Evolutionary conservation across 2,113 vertebrate species (phyloP), one percentile per base, ranked within the genome.

Genomic region (Ptilonorhynchus violaceus): DNA sequence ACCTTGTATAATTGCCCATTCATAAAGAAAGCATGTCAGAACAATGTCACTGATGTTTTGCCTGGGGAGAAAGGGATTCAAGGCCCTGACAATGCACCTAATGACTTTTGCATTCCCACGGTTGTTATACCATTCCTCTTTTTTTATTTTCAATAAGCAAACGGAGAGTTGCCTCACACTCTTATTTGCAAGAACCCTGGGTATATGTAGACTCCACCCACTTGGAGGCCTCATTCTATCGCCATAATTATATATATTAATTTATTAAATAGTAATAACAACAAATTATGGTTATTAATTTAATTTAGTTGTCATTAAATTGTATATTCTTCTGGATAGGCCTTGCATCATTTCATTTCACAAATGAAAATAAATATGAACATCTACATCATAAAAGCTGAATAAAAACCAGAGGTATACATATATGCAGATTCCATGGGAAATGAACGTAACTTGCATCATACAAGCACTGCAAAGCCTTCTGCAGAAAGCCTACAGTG

Each of bases 1-100:
- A 93, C 24, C 25, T 72, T 68, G 44, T 94, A 90, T 93, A 96
- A 96, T 92, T 94, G 83, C 80, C 85, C 52, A 79, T 91, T 95
- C 89, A 78, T 89, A 91, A 85, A 78, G 80, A 77, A 89, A 89
- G 52, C 53, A 89, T 68, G 80, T 95, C 88, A 94, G 88, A 94
- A 91, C 84, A 91, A 87, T 92, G 92, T 73, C 88, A 86, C 85
- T 86, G 79, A 92, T 85, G 30, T 88, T 95, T 92, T 92, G 74
- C 88, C 79, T n/a, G 35, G 13, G 77, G 85, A 92, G 37, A 68
- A 89, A 88, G 66, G 88, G 41, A 93, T 88, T 53, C 74, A 85
- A 52, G 55, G 53, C 33, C 63, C 60, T 85, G 70, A 90, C 66
- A 80, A 62, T 69, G 89, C 77, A 96, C 90, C 44, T 69, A 25